These are phyloP conservation scores for Rapana venosa DNA, from an alignment of 2,888 invertebrate species.

Conservation along the genomic window DNA sequence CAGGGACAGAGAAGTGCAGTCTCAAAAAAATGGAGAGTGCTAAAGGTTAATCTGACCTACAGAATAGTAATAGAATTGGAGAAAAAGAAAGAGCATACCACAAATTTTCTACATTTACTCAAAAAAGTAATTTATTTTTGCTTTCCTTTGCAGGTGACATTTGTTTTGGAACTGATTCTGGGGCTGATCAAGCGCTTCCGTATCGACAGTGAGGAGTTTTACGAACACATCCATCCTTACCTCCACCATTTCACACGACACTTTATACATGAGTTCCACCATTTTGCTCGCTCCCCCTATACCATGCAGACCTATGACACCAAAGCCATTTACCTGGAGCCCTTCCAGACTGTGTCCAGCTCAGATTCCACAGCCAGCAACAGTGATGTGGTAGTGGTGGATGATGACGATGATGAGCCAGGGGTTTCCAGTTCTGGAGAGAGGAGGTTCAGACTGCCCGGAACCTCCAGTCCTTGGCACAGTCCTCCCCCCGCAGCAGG, in stretches of 20 bases:
- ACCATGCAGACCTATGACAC: constrained; percentile 86
- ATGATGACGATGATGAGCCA: constrained; percentile 46
- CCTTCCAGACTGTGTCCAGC: constrained; percentile 18
- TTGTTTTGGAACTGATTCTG: constrained; percentile 85
- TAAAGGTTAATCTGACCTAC: too few relatives aligned
- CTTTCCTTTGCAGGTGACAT: constrained; percentile 69
- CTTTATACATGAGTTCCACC: constrained; percentile 92
- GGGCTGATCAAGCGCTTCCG: constrained; percentile 81
- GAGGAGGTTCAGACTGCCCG: neutral
- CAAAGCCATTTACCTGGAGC: constrained; percentile 70
- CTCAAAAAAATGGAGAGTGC: too few relatives aligned
- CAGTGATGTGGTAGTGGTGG: constrained; percentile 65
- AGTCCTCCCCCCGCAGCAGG: neutral
- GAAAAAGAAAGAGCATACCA: too few relatives aligned
- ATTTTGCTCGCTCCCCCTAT: constrained; percentile 91
- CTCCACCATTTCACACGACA: constrained; percentile 88
- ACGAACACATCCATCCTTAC: constrained; percentile 84
- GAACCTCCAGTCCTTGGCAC: neutral
- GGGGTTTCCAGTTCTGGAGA: neutral
- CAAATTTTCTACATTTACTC: too few relatives aligned
- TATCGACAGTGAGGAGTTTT: constrained; percentile 83
- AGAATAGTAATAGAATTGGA: too few relatives aligned
- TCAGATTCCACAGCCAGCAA: constrained; percentile 51
- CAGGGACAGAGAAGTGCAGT: too few relatives aligned
- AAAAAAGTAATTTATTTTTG: neutral